These are phyloP conservation scores for Tetrapedia diversipes DNA, from an alignment of 2,888 invertebrate genomes.

Conservation along the genomic window DNA sequence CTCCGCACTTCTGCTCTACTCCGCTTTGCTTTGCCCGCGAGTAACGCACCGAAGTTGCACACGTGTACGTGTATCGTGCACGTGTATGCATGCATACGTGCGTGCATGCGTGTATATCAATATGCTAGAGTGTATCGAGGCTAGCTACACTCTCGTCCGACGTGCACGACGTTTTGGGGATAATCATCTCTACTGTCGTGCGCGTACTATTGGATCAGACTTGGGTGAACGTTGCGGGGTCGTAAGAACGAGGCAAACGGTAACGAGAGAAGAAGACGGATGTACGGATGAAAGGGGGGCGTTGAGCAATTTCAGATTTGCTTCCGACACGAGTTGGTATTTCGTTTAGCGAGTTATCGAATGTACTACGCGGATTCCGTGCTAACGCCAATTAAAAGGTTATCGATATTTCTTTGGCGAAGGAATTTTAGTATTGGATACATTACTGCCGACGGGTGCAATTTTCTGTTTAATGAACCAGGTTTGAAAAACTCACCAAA, in stretches of 20 bases:
- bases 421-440: not conserved
- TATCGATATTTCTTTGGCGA: slow-evolving; percentile 11
- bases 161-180: slow-evolving; percentile 51
- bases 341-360: slow-evolving; percentile 30
- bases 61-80: not conserved
- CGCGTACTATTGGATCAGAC: slow-evolving; percentile 59
- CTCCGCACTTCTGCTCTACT: slow-evolving; percentile 36
- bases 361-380: slow-evolving; percentile 8
- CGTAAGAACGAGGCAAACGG: slow-evolving; percentile 37
- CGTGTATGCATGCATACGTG: not conserved
- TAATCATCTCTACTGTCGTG: slow-evolving; percentile 55
- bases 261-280: slow-evolving; percentile 9
- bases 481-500: not conserved
- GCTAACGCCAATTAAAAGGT: slow-evolving; percentile 5
- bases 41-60: slow-evolving; percentile 13
- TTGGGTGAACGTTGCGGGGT: slow-evolving; percentile 44
- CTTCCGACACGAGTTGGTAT: slow-evolving; percentile 27
- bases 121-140: slow-evolving; percentile 28
- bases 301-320: slow-evolving; percentile 27
- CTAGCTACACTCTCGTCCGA: slow-evolving; percentile 18
- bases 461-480: not conserved
- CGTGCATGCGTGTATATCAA: not conserved
- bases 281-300: slow-evolving; percentile 34
- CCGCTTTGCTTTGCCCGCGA: slow-evolving; percentile 45
- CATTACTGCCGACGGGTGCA: not conserved